Percentiles rank a stretch among this genome's conserved stretches.
phyloP scores from a whole-genome alignment of 2,113 vertebrate species.

The Pantherophis guttatus region DNA sequence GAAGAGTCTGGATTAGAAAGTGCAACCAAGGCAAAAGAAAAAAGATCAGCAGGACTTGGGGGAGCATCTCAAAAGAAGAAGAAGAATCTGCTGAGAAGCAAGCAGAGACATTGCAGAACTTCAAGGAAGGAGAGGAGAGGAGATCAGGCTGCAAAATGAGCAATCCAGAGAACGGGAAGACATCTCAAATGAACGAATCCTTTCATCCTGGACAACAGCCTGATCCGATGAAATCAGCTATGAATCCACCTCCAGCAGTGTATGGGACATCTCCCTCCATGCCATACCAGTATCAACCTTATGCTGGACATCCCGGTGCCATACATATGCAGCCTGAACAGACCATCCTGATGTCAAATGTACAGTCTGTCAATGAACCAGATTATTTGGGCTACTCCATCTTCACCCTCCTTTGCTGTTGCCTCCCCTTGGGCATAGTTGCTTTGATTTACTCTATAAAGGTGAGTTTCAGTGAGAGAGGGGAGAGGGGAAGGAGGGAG shows the following conservation, averaged over 20 bases:
- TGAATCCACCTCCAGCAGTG: not conserved
- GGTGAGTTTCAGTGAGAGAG: conserved; percentile 51
- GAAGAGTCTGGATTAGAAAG: not conserved
- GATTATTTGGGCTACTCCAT: conserved; percentile 78
- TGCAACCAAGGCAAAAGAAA: not conserved
- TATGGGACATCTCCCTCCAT: not conserved
- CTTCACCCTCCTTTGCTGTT: conserved; percentile 77
- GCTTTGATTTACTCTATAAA: conserved; percentile 69
- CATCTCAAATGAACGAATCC: not conserved
- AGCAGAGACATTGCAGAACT: not conserved
- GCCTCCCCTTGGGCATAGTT: conserved; percentile 71
- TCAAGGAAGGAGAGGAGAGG: not conserved
- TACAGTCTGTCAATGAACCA: not conserved
- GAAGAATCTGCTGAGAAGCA: not conserved
- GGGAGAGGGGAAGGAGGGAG: rapidly evolving
- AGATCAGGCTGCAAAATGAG: not conserved
- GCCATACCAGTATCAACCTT: not conserved
- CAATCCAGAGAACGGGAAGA: not conserved
- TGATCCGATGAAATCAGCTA: not conserved
- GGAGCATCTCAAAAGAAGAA: not conserved
- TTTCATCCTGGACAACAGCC: not conserved
- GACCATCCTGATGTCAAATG: not conserved
- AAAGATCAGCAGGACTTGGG: not conserved
- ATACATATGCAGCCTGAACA: not conserved
- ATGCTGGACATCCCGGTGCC: not conserved